phyloP scores from a whole-genome alignment of 1,140 invertebrate genomes.

The Conus ventricosus region DNA sequence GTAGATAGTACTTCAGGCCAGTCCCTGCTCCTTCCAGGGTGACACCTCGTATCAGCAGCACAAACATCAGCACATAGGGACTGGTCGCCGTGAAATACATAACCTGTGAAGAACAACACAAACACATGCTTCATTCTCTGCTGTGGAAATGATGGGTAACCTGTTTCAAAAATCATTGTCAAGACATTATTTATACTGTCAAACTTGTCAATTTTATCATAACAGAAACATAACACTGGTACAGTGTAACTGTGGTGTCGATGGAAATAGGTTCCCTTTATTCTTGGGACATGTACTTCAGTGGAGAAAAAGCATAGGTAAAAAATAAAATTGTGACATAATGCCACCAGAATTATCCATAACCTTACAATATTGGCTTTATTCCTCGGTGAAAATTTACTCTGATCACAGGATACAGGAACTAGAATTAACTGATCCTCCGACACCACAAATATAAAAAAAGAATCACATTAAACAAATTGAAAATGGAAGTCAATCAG shows the following conservation, averaged over 20 bases:
- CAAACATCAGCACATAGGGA: slow-evolving; percentile 76
- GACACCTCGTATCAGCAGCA: slow-evolving; percentile 75
- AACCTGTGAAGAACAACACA: slow-evolving; percentile 58
- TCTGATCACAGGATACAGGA: background rate
- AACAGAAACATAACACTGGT: background rate
- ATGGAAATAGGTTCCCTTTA: slow-evolving; percentile 21
- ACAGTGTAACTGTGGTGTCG: slow-evolving; percentile 26
- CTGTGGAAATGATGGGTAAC: background rate
- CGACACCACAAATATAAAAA: slow-evolving; percentile 26
- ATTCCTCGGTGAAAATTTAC: background rate
- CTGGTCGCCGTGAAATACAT: slow-evolving; percentile 76
- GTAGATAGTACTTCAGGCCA: slow-evolving; percentile 84
- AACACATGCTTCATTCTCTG: slow-evolving; percentile 23
- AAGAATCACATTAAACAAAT: slow-evolving; percentile 18
- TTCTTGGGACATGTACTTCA: slow-evolving; percentile 2
- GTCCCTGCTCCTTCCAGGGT: slow-evolving; percentile 75
- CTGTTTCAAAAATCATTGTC: slow-evolving; percentile 8
- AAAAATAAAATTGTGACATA: background rate
- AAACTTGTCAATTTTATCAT: background rate
- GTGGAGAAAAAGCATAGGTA: background rate
- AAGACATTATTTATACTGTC: background rate
- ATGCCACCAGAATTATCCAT: background rate
- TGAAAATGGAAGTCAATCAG: background rate
- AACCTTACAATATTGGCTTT: background rate
- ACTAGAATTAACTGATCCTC: background rate